Base-by-base conservation (phyloP, 30 jellyfish, hydroid and myxozoan genomes). In the Hydra vulgaris region DNA sequence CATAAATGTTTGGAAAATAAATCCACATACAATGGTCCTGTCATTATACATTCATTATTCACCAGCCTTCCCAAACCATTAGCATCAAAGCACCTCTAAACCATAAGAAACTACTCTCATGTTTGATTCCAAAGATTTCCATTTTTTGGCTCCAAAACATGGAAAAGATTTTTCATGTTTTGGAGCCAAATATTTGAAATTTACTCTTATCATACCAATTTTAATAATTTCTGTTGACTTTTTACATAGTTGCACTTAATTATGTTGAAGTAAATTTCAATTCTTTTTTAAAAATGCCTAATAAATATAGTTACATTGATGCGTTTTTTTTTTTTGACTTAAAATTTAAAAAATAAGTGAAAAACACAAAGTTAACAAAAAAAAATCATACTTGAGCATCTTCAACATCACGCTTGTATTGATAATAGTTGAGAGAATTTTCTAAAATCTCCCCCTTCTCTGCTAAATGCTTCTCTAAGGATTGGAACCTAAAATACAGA, bases 381-480 rank as follows among this genome's bases (percentile, higher is more conserved):
- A n/a, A n/a, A n/a, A n/a, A n/a, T n/a, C 89, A 55, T 80, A 92
- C 98, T 66, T 80, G 92, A 55, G 95, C 99, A 79, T 94, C 99
- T 81, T 94, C 96, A 56, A 94, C 95, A 68, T 94, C 99, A 21
- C 99, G 80, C 66, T 94, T 95, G 87, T 86, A 94, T 66, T 94
- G 96, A 53, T 94, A 94, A 74, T 87, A 94, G 23, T 87, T 84
- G 72, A 87, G 70, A 7, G 99, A 88, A 22, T 87, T 96, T 77
- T 94, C 95, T 27, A 94, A 83, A 27, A 81, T 89, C 23, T 78
- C 72, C 77, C 95, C 68, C 40, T 94, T 74, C 71, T 94, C 99
- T 27, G 83, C 95, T 22, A 94, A 76, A 1, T 96, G 99, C 19
- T 90, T 95, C 61, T 94, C 99, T n/a, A 94, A 84, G 17, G 96